phyloP scores from a whole-genome alignment of 2,797 vertebrate species.

The Notamacropus eugenii region DNA sequence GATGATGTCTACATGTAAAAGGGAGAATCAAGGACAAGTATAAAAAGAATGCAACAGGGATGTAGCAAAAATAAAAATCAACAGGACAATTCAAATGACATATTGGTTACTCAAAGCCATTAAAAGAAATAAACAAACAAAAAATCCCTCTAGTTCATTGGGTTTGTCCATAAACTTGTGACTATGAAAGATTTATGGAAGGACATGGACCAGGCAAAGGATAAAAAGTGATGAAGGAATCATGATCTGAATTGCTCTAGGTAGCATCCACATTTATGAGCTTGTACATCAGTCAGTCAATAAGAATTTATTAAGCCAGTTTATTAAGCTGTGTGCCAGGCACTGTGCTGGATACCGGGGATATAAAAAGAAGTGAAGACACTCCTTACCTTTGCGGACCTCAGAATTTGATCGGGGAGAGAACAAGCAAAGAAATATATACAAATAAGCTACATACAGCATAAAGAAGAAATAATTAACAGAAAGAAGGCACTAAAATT shows the following conservation, averaged over 20 bases:
- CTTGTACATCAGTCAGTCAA: background rate
- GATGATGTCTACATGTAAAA: background rate
- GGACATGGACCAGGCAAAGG: background rate
- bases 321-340: background rate
- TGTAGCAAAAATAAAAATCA: background rate
- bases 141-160: background rate
- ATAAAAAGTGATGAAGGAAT: background rate
- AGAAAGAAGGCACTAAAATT: background rate
- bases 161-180: background rate
- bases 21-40: background rate
- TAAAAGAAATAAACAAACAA: background rate
- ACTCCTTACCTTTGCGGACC: background rate
- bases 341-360: background rate
- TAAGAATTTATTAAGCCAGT: background rate
- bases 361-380: background rate
- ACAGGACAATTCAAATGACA: background rate
- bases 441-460: background rate
- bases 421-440: background rate
- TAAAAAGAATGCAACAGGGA: background rate
- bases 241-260: background rate
- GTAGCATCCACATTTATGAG: background rate
- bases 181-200: background rate
- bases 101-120: background rate
- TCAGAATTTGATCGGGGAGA: background rate
- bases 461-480: background rate